Evolutionary conservation across 2,113 vertebrate species (phyloP).

Genomic region (Elaphurus davidianus): DNA sequence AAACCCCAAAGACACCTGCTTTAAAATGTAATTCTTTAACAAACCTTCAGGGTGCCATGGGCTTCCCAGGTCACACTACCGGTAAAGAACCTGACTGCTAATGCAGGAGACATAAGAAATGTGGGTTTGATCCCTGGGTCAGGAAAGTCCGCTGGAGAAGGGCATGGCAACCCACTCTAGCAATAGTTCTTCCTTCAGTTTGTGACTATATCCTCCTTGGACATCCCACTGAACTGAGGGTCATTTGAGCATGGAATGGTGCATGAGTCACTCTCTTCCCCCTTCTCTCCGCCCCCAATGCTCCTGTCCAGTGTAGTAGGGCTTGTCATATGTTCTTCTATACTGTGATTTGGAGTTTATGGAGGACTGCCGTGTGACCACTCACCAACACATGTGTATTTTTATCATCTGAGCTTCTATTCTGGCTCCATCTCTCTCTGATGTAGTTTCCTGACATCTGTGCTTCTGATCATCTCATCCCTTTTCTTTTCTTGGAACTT

Average conservation of each 20-base stretch:
- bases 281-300: background rate
- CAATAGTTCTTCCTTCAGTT: background rate
- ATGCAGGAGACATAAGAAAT: too few species aligned
- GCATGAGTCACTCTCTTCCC: rapidly evolving
- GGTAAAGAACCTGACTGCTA: background rate
- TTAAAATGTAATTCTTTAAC: background rate
- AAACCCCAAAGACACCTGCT: background rate
- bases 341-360: background rate
- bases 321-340: background rate
- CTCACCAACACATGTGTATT: rapidly evolving
- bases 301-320: background rate
- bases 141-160: background rate
- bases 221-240: background rate
- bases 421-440: background rate
- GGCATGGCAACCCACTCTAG: background rate
- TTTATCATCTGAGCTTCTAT: background rate
- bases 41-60: background rate
- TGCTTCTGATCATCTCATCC: background rate
- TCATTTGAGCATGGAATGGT: background rate
- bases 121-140: background rate
- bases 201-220: background rate
- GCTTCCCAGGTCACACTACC: background rate
- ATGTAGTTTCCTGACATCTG: background rate
- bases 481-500: background rate
- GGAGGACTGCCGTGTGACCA: background rate